A percentile compares a stretch with the other conserved stretches of the same genome.
Evolutionary conservation across 2,113 vertebrate genomes (phyloP).

Genomic region (Odontesthes bonariensis): DNA sequence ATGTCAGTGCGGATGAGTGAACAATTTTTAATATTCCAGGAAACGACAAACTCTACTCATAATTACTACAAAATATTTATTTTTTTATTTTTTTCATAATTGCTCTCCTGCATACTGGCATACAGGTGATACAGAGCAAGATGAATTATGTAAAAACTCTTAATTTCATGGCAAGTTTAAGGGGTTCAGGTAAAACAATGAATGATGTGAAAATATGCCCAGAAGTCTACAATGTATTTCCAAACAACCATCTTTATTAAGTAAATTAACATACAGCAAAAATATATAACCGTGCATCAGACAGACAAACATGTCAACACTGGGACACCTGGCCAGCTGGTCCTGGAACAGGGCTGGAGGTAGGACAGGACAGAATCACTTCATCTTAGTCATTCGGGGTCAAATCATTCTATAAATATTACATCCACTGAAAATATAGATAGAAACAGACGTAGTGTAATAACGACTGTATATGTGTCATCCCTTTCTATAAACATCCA

Average conservation of each 20-base stretch:
- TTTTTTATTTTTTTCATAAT: too few species aligned
- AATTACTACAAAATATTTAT: too few species aligned
- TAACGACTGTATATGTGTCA: conserved; percentile 29
- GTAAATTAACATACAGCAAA: conserved; percentile 81
- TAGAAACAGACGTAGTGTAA: conserved; percentile 62
- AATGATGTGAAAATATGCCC: conserved; percentile 13
- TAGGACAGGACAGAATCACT: conserved; percentile 76
- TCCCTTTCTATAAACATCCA: conserved; percentile 55
- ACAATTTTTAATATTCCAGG: too few species aligned
- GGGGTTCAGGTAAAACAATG: background rate
- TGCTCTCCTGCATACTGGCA: too few species aligned
- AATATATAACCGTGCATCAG: conserved; percentile 82
- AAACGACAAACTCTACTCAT: too few species aligned
- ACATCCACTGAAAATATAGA: conserved; percentile 66
- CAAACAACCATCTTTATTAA: conserved; percentile 78
- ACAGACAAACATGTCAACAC: conserved; percentile 69
- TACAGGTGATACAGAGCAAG: too few species aligned
- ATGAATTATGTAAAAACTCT: background rate
- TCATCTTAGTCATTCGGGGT: conserved; percentile 62
- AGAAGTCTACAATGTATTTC: conserved; percentile 21
- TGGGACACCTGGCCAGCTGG: conserved; percentile 70
- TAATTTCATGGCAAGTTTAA: too few species aligned
- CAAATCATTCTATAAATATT: conserved; percentile 65
- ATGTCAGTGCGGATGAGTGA: too few species aligned
- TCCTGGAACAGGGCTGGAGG: conserved; percentile 73